Percentiles rank a stretch among this genome's conserved stretches.
Conservation (phyloP, 2,888 invertebrate genomes). For the Drosophila putrida region DNA sequence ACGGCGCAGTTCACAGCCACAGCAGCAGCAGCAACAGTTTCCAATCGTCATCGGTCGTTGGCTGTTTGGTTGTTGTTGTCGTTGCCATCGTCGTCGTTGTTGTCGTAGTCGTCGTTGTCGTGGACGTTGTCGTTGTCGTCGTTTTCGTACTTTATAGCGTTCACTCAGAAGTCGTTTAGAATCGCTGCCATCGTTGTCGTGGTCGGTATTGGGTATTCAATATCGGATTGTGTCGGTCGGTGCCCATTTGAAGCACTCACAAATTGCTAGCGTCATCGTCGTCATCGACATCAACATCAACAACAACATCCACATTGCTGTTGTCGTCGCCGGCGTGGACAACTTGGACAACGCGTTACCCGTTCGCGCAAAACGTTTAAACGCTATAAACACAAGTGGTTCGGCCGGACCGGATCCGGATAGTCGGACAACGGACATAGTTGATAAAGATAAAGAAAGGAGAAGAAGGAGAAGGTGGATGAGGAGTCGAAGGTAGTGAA, state of each 20-base stretch:
- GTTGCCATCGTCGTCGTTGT: conserved; percentile 24
- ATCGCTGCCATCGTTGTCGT: conserved; percentile 78
- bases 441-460: not conserved
- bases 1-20: conserved; percentile 83
- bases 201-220: conserved; percentile 77
- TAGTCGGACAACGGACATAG: conserved; percentile 24
- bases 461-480: not conserved
- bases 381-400: conserved; percentile 44
- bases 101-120: conserved; percentile 35
- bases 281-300: not conserved
- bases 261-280: conserved; percentile 40
- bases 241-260: conserved; percentile 57
- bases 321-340: conserved; percentile 39
- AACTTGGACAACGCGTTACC: conserved; percentile 47
- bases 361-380: conserved; percentile 61
- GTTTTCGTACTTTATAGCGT: conserved; percentile 79
- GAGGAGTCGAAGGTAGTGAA: not conserved
- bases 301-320: not conserved
- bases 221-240: conserved; percentile 65
- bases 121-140: conserved; percentile 46
- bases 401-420: conserved; percentile 55
- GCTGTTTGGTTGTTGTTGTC: conserved; percentile 50
- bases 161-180: conserved; percentile 81
- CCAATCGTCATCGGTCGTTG: conserved; percentile 60
- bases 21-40: conserved; percentile 60